Evolutionary conservation across 1,140 invertebrate species (phyloP), one percentile per base, ranked within the genome.

Genomic region (Chymomyza costata): DNA sequence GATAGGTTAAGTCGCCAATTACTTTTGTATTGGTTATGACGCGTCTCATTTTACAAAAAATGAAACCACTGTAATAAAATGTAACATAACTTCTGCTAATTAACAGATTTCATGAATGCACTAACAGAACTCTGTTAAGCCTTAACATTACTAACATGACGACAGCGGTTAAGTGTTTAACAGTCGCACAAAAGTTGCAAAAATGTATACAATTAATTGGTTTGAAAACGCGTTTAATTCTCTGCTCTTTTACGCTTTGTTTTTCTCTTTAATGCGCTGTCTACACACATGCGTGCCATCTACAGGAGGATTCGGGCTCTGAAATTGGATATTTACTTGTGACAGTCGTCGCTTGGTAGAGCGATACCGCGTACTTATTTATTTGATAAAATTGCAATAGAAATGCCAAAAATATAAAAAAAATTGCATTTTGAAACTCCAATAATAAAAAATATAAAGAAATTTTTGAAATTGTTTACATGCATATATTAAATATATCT

Each of bases 271-370:
- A 35, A 44, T 46, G 52, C 45, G 13, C 34, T 52, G 61, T 45
- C 53, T 28, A 51, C 54, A 60, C 52, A 57, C 63, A 49, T n/a
- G n/a, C 7, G 13, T 14, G 7, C 43, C 41, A 34, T 50, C 34
- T 54, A 78, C 70, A 83, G 74, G 83, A 85, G 59, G 76, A 85
- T 68, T 68, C 56, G 21, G 51, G 86, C 74, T 86, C 86, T 78
- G 86, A 88, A 39, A 86, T 89, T 82, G 88, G 89, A 85, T 83
- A 86, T 61, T 86, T 89, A 69, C 86, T 90, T 60, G 88, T 86
- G 63, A 87, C 88, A 63, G 15, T 85, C 21, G 85, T 89, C 86
- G 87, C 86, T 86, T 89, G 88, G 84, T 89, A 89, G 76, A 87
- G 31, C 14, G 15, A 5, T 3, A 14, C 35, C 10, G 5, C 14